Evolutionary conservation across 2,888 invertebrate species (phyloP), one percentile per base, ranked within the genome.

Genomic region (Hemaris fuciformis): DNA sequence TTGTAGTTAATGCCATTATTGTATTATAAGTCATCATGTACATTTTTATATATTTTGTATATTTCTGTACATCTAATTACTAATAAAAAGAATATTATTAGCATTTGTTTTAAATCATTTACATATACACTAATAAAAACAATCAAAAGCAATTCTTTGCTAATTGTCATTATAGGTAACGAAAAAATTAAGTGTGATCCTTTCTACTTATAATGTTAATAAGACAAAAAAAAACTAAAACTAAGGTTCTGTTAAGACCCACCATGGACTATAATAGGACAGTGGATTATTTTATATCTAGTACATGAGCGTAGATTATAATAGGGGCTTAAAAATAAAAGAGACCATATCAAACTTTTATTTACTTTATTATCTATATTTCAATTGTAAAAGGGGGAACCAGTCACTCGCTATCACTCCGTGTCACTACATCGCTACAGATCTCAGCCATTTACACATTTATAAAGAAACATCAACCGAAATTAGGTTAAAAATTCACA

Each of bases 321-420:
- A 18, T 7, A 22, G 66, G 64, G 67, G 69, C 62, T 69, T 66
- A 72, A 67, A 82, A 84, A 83, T 82, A 85, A 89, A 87, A 85
- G 74, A 76, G 80, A 71, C 79, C 73, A 79, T 81, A 74, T 87
- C 85, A 87, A 90, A 89, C 85, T 88, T 91, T 90, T 88, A 84
- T 88, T 90, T 84, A 84, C 76, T 89, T 79, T 89, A 89, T 89
- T 90, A 87, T 87, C 89, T 90, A 90, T 91, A 86, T 85, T 91
- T 87, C 90, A 92, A 91, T 91, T 91, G 91, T 91, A 91, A 92
- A 92, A 91, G 87, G 88, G 88, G 87, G 88, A 87, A 85, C 87
- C 91, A 89, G 79, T 89, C 91, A 89, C 85, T 85, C 89, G 77
- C 84, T 88, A 85, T 87, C 91, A 88, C 87, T 87, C 88, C 85